A percentile compares a stretch with the other conserved stretches of the same genome.
These are phyloP conservation scores for Salvelinus sp. DNA, from an alignment of 2,113 vertebrate species.

Conservation along the genomic window DNA sequence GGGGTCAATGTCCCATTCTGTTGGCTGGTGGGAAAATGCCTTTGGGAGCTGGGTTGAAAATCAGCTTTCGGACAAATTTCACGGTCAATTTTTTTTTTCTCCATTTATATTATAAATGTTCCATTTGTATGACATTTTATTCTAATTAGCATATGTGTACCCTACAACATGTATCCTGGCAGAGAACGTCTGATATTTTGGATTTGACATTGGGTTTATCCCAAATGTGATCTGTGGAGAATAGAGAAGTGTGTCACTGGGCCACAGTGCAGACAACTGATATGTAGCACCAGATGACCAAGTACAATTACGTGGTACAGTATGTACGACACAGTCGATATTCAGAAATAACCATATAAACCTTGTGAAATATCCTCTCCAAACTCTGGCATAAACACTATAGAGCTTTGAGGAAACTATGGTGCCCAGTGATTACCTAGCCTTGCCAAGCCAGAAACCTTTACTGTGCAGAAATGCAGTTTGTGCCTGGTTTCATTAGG, in stretches of 20 bases:
- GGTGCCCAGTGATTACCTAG: no score
- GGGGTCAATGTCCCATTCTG: background rate
- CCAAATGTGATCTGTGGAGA: background rate
- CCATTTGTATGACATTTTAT: background rate
- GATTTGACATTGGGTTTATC: background rate
- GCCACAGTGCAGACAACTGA: slow-evolving; percentile 55
- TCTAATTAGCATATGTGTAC: background rate
- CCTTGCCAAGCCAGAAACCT: slow-evolving; percentile 10
- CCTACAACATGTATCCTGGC: no score
- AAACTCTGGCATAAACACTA: background rate
- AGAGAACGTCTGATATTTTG: no score
- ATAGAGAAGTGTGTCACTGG: slow-evolving; percentile 68
- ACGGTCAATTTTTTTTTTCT: background rate
- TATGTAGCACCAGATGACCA: slow-evolving; percentile 41
- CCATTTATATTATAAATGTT: background rate
- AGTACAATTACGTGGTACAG: background rate
- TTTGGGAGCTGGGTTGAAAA: background rate
- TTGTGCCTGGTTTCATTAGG: background rate
- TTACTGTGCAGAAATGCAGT: slow-evolving; percentile 9
- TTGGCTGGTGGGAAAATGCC: background rate
- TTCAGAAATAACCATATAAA: background rate
- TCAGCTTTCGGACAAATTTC: background rate
- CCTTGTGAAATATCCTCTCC: background rate
- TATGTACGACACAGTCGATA: background rate
- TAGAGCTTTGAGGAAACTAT: no score